phyloP scores from a whole-genome alignment of 2,113 vertebrate species.

The Eudyptes chrysolophus region DNA sequence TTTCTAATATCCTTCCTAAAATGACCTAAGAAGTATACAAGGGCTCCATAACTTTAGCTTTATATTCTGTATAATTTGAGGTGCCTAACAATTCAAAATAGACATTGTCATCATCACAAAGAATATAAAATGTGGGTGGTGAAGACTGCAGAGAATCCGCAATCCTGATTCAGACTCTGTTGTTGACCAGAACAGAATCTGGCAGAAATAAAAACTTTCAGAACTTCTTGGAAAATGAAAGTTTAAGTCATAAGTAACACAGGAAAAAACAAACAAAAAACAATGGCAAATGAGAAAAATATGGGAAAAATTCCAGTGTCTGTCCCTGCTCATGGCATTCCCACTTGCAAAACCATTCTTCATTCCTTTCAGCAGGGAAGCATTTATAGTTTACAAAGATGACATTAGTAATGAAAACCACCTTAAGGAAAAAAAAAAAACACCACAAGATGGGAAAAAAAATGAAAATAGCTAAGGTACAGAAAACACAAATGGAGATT shows the following conservation, averaged over 20 bases:
- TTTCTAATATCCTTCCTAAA: slow-evolving; percentile 2
- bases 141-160: not conserved
- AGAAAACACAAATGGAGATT: not conserved
- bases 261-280: not conserved
- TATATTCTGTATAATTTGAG: not conserved
- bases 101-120: not conserved
- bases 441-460: rapidly evolving
- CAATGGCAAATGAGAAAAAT: slow-evolving; percentile 43
- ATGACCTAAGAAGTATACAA: not conserved
- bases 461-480: not conserved
- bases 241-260: not conserved
- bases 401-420: slow-evolving; percentile 10
- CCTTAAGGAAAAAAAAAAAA: not conserved
- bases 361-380: slow-evolving; percentile 41
- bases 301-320: slow-evolving; percentile 15
- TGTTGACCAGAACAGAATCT: slow-evolving; percentile 18
- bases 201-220: not conserved
- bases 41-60: not conserved
- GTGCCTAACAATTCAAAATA: not conserved
- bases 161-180: not conserved
- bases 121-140: not conserved
- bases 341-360: slow-evolving; percentile 6
- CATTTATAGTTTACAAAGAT: not conserved
- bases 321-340: not conserved
- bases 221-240: slow-evolving; percentile 41